Conservation (phyloP, 2,797 vertebrate genomes). For the Luscinia luscinia region DNA sequence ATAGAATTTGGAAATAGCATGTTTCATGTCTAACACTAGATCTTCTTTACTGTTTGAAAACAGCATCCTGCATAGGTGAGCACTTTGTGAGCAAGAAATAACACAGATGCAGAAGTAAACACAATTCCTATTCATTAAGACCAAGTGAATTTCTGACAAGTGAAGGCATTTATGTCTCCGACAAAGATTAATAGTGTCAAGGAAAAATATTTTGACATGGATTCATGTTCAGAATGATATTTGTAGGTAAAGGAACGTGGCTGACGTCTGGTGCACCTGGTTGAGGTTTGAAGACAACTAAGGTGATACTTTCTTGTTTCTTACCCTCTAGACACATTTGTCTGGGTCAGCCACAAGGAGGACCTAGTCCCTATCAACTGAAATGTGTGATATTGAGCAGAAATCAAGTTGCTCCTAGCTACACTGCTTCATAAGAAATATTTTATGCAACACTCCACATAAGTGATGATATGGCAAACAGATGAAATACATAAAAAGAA, state of each 20-base stretch:
- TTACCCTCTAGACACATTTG: neutral
- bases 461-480: neutral
- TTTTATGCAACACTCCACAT: neutral
- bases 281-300: neutral
- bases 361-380: neutral
- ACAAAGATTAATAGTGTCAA: neutral
- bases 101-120: neutral
- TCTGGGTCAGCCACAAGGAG: neutral
- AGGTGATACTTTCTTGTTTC: neutral
- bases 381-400: neutral
- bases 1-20: neutral
- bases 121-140: neutral
- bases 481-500: neutral
- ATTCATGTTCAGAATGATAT: neutral
- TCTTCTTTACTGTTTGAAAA: neutral
- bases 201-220: neutral
- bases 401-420: neutral
- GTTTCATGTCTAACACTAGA: neutral
- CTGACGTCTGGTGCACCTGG: neutral
- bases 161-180: neutral
- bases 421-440: slow-evolving; percentile 9
- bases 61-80: neutral
- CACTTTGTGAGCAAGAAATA: neutral
- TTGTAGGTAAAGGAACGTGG: neutral
- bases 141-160: neutral